Percentiles rank a stretch among this genome's conserved stretches.
phyloP scores from a whole-genome alignment of 2,797 vertebrate genomes.

The Enteromius treurensis region DNA sequence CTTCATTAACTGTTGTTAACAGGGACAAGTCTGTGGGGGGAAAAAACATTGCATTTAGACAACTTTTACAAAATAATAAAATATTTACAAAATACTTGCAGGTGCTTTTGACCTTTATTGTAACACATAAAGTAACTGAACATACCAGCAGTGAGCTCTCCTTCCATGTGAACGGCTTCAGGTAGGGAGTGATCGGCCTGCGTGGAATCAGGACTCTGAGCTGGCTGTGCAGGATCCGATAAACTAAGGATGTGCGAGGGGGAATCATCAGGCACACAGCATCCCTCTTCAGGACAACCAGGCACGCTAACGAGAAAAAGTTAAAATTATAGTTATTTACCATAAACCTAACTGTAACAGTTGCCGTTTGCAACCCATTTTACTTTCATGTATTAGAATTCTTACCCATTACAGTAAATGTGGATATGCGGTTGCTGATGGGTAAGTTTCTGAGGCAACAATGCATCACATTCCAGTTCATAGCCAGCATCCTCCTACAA shows the following conservation, averaged over 20 bases:
- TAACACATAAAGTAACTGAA: not conserved
- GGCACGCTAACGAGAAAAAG: conserved; percentile 63
- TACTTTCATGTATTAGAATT: not conserved
- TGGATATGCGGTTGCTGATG: conserved; percentile 76
- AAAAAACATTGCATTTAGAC: not conserved
- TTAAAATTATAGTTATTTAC: not conserved
- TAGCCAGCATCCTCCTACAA: conserved; percentile 77
- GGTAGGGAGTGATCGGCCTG: conserved; percentile 58
- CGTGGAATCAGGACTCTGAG: conserved; percentile 62
- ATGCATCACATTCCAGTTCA: conserved; percentile 78
- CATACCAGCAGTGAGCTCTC: conserved; percentile 69
- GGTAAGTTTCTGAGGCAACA: conserved; percentile 79
- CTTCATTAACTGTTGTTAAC: conserved; percentile 79
- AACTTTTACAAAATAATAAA: not conserved
- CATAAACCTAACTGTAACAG: not conserved
- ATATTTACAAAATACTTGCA: not conserved
- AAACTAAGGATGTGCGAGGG: conserved; percentile 79
- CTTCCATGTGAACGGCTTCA: conserved; percentile 65
- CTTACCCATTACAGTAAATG: conserved; percentile 81
- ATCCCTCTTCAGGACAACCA: conserved; percentile 69
- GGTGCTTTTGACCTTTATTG: not conserved
- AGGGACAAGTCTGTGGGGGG: conserved; percentile 76
- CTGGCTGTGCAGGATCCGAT: conserved; percentile 65
- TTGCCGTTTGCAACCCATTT: not conserved
- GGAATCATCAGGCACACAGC: conserved; percentile 80